Base-by-base conservation (phyloP, 2,888 invertebrate genomes). In the Zaprionus bogoriensis region DNA sequence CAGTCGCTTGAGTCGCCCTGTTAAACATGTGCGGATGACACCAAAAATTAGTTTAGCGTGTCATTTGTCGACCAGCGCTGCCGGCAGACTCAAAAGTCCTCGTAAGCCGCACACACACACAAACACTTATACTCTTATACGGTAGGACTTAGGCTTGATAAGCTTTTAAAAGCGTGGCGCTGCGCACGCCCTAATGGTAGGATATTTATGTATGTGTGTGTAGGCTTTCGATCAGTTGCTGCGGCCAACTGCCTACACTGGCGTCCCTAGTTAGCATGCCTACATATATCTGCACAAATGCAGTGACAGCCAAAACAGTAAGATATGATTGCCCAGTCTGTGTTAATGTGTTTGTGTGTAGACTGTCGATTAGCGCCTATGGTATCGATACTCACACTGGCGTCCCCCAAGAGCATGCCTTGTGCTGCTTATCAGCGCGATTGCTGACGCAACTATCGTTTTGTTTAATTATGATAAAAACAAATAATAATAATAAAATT, bases 31-130 rank as follows among this genome's bases (percentile, higher is more conserved):
- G 76, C 78, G 67, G 73, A 65, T 78, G 76, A 81, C 81, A 76
- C 65, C 76, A 59, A 68, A 74, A 81, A 81, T 81, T 84, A 81
- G 84, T 84, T 81, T 81, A 77, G 67, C 77, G 66, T 75, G 84
- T 81, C 74, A 84, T 76, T 78, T 74, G 67, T 55, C 42, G 61
- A 58, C 51, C 67, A 41, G 27, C 30, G 78, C 53, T 20, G 27
- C 22, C 41, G 22, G 57, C 51, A 36, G 25, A 23, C 61, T 65
- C 55, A 55, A 62, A 70, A 76, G 52, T 63, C 68, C 28, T 51
- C 19, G 41, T 50, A 51, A 54, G 63, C 55, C 20, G 36, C 12
- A 17, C 32, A 14, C 27, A 27, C 9, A 27, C 9, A 27, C 9
- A 27, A 5, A 10, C 10, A 2, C 10, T 32, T 27, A 30, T n/a